Conservation (phyloP, 2,113 vertebrate species). For the Boleophthalmus pectinirostris region DNA sequence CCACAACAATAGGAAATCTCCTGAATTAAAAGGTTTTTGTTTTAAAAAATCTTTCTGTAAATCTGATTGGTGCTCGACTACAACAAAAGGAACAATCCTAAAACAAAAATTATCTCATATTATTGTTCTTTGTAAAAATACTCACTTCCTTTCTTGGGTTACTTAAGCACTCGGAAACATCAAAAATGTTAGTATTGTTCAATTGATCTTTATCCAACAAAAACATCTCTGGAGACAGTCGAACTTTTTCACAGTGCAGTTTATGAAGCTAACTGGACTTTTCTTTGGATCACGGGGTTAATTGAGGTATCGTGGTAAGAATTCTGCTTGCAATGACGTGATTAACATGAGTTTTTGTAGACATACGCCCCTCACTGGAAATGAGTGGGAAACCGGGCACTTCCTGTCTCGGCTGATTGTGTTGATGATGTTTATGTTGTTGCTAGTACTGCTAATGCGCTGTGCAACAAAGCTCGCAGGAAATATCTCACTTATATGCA, state of each 20-base stretch:
- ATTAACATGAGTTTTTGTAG: not conserved
- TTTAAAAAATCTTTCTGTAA: no score
- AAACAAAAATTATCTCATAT: not conserved
- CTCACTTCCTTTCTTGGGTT: not conserved
- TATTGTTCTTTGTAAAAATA: not conserved
- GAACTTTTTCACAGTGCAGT: not conserved
- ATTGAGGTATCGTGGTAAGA: not conserved
- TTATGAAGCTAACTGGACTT: not conserved
- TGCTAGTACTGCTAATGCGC: not conserved
- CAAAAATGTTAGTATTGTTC: not conserved
- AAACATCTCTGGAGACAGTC: not conserved
- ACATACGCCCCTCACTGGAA: not conserved
- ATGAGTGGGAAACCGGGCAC: not conserved
- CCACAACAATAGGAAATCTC: no score
- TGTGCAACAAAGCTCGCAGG: not conserved
- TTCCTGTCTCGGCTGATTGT: not conserved
- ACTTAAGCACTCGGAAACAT: not conserved
- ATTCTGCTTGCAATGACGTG: not conserved
- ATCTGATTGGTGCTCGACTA: no score
- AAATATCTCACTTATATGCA: slow-evolving; percentile 5
- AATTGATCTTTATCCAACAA: not conserved
- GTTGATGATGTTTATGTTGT: slow-evolving; percentile 1
- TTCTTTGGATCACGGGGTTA: no score
- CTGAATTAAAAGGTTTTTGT: no score
- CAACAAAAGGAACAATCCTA: no score